Percentiles rank a stretch among this genome's conserved stretches.
phyloP scores from a whole-genome alignment of 2,113 vertebrate species.

The Accipiter cooperii region DNA sequence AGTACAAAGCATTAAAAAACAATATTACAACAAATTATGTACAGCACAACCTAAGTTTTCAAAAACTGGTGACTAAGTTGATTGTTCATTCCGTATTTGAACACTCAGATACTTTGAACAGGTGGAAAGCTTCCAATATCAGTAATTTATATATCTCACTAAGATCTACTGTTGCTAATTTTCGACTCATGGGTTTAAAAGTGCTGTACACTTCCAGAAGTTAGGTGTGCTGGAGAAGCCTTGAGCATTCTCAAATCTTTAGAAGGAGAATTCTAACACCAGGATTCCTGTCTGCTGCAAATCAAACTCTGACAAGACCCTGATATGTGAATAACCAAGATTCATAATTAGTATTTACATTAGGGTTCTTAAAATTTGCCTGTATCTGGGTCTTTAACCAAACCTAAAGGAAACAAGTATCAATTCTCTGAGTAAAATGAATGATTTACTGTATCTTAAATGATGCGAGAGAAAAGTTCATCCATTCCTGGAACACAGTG shows the following conservation, averaged over 20 bases:
- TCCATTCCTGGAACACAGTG: neutral
- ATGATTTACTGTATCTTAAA: neutral
- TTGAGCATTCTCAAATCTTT: neutral
- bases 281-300: neutral
- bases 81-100: neutral
- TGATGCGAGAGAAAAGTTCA: neutral
- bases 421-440: neutral
- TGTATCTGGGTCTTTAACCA: neutral
- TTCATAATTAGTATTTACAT: neutral
- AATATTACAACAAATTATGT: neutral
- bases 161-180: neutral
- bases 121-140: neutral
- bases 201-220: neutral
- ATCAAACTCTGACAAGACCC: neutral
- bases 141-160: neutral
- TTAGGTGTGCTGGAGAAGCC: neutral
- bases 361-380: neutral
- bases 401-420: neutral
- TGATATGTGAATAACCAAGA: neutral
- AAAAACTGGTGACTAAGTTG: neutral
- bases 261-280: neutral
- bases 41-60: neutral
- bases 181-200: neutral
- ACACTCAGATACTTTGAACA: neutral
- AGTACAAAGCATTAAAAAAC: neutral